phyloP scores from a whole-genome alignment of 2,888 invertebrate species.

The Apoda limacodes region DNA sequence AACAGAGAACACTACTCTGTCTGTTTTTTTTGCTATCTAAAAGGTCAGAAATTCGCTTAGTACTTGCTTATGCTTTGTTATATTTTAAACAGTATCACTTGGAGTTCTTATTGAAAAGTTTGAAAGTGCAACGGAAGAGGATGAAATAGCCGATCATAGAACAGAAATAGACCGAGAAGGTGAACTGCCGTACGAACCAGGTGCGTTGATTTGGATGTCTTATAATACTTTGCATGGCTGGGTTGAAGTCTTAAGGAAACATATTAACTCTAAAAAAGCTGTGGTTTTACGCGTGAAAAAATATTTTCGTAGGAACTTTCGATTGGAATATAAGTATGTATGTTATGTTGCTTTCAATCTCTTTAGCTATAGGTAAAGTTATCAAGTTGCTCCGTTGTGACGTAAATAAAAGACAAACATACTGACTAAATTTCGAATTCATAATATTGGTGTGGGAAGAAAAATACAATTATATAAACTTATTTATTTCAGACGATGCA shows the following conservation, averaged over 20 bases:
- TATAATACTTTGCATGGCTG: not conserved
- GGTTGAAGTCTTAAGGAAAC: conserved; percentile 1
- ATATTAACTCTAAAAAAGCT: conserved; percentile 2
- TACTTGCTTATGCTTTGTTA: not conserved
- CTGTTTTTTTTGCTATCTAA: conserved; percentile 2
- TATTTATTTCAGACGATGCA: conserved; percentile 25
- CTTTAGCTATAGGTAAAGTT: not conserved
- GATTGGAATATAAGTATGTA: conserved; percentile 1
- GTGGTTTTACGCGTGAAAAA: conserved; percentile 6
- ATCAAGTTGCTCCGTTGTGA: not conserved
- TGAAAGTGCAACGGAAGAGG: conserved; percentile 78
- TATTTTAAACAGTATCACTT: conserved; percentile 75
- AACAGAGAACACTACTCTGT: conserved; percentile 2
- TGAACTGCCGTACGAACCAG: conserved; percentile 39
- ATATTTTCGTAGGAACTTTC: conserved; percentile 6
- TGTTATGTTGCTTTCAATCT: not conserved
- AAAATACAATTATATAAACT: not conserved
- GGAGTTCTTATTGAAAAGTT: conserved; percentile 83
- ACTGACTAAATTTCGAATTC: conserved; percentile 1
- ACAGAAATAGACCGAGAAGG: conserved; percentile 21
- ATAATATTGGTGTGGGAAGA: conserved; percentile 1
- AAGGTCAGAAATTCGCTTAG: conserved; percentile 1
- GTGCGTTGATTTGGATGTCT: conserved; percentile 22
- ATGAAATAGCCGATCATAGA: conserved; percentile 64
- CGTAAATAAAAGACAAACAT: no score